Evolutionary conservation across 2,797 vertebrate species (phyloP).

Genomic region (Melanotaenia boesemani): DNA sequence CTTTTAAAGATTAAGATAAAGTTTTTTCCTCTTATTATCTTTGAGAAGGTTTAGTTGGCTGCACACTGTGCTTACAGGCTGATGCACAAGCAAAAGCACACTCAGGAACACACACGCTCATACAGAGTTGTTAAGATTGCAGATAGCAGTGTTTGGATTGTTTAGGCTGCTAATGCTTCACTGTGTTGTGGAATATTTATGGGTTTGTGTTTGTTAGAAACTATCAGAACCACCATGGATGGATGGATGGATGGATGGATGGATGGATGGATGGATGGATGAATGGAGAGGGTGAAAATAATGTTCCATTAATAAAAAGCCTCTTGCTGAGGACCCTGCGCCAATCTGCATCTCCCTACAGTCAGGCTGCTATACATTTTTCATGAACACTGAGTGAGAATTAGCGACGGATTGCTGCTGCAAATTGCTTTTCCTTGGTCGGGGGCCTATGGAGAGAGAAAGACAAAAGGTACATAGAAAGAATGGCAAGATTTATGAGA

Average conservation of each 20-base stretch:
- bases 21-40: constrained; percentile 76
- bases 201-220: constrained; percentile 62
- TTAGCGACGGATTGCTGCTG: constrained; percentile 81
- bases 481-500: constrained; percentile 28
- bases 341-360: constrained; percentile 84
- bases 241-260: constrained; percentile 8
- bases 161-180: constrained; percentile 73
- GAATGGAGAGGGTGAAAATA: constrained; percentile 63
- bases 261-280: constrained; percentile 17
- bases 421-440: constrained; percentile 80
- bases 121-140: constrained; percentile 62
- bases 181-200: constrained; percentile 72
- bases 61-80: constrained; percentile 70
- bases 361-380: constrained; percentile 84
- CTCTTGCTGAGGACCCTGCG: constrained; percentile 73
- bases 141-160: constrained; percentile 70
- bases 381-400: constrained; percentile 85
- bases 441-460: constrained; percentile 45
- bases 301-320: constrained; percentile 81
- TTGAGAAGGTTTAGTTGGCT: constrained; percentile 74
- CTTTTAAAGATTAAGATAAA: constrained; percentile 81
- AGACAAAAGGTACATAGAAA: constrained; percentile 19
- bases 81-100: constrained; percentile 32
- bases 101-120: constrained; percentile 8
- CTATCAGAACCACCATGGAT: constrained; percentile 1